These are phyloP conservation scores for Catamblyrhynchus diadema DNA, from an alignment of 2,797 vertebrate genomes.

Conservation along the genomic window DNA sequence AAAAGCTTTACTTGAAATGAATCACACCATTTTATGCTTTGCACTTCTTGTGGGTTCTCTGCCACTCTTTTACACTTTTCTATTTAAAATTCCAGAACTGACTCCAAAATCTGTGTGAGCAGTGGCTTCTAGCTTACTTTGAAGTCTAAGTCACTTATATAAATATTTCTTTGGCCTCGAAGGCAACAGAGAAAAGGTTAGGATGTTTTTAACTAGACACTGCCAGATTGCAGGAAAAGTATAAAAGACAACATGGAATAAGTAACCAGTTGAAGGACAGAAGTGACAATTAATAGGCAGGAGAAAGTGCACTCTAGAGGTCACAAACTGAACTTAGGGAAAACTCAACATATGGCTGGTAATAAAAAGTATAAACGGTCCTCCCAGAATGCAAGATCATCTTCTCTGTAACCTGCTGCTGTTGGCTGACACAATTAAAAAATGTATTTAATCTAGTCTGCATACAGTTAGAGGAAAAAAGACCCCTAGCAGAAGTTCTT, in stretches of 20 bases:
- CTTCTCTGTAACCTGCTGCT: not conserved
- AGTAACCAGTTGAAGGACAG: not conserved
- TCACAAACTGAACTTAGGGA: not conserved
- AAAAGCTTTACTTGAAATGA: not conserved
- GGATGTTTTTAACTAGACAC: not conserved
- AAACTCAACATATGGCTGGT: not conserved
- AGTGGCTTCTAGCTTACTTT: not conserved
- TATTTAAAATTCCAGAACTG: not conserved
- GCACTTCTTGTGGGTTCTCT: not conserved
- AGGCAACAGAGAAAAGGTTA: not conserved
- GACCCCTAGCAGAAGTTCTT: not conserved
- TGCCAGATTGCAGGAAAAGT: not conserved
- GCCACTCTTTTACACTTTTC: not conserved
- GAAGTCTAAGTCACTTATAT: not conserved
- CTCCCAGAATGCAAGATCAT: not conserved
- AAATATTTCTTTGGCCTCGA: not conserved
- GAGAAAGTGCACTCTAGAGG: not conserved
- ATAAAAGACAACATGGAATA: not conserved
- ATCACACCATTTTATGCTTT: not conserved
- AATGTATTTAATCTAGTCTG: not conserved
- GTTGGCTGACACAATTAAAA: not conserved
- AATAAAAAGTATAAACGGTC: not conserved
- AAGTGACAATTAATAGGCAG: not conserved
- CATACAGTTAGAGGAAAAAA: not conserved
- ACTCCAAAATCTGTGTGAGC: not conserved